phyloP scores from a whole-genome alignment of 2,888 invertebrate genomes.

The Hirtodrosophila confusa region DNA sequence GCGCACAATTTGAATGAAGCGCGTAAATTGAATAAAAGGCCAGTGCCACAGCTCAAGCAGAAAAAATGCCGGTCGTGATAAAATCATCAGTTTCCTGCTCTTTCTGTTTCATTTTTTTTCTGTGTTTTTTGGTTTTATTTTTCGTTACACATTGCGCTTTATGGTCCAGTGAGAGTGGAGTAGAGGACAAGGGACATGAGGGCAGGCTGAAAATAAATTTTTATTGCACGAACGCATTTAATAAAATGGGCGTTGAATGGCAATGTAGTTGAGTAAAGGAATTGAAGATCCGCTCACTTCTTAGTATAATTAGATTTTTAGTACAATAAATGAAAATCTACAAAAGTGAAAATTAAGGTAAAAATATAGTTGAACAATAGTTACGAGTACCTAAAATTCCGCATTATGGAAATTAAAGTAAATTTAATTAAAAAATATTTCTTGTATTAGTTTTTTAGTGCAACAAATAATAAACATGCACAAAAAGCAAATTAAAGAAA shows the following conservation, averaged over 20 bases:
- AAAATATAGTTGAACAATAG: conserved; percentile 1
- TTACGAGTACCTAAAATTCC: too few species aligned
- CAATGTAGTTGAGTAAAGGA: conserved; percentile 13
- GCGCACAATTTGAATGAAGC: conserved; percentile 64
- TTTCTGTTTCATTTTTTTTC: conserved; percentile 17
- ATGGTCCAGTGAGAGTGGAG: conserved; percentile 15
- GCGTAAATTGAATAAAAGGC: conserved; percentile 72
- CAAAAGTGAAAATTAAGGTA: neutral
- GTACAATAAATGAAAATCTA: conserved; percentile 3
- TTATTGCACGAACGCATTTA: conserved; percentile 71
- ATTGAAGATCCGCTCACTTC: conserved; percentile 23
- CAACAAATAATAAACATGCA: neutral
- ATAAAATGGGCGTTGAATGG: conserved; percentile 43
- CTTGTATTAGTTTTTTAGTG: too few species aligned
- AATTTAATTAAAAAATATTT: too few species aligned
- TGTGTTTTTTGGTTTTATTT: conserved; percentile 18
- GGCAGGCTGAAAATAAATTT: conserved; percentile 59
- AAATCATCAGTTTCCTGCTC: conserved; percentile 61
- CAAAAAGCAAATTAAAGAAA: too few species aligned
- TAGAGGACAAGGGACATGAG: conserved; percentile 4
- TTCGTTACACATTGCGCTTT: conserved; percentile 27
- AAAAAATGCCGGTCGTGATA: conserved; percentile 68
- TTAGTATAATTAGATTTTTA: conserved; percentile 55
- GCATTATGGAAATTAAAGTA: too few species aligned
- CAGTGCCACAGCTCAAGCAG: conserved; percentile 63